Base-by-base conservation (phyloP, 2,888 invertebrate genomes). In the Ceriagrion tenellum region DNA sequence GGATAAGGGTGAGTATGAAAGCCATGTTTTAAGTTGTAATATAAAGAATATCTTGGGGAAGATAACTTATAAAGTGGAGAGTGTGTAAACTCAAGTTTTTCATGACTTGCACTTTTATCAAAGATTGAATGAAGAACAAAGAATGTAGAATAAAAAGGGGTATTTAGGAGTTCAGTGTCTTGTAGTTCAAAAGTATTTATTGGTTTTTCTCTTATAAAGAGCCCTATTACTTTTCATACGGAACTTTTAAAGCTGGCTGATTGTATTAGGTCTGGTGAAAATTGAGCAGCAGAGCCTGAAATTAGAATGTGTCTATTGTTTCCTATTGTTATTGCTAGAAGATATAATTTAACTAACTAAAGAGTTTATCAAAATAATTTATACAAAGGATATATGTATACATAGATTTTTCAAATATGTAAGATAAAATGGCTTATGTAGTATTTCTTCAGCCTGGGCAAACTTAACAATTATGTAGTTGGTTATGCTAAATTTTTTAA, bases 11-110 rank as follows among this genome's bases (percentile, higher is more conserved):
- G 91, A 91, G 23, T 91, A 63, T 40, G 91, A 91, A 40, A 35
- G 8, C 16, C 91, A 91, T 59, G 30, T 91, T 59, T 63, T 91
- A 40, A 91, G 63, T 91, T 91, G 91, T 40, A 91, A 40, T 26
- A 40, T 91, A 40, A 91, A 91, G 63, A 63, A 23, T 23, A 30
- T 56, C 35, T 18, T 91, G n/a, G 91, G 91, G 35, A 91, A 91
- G 40, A 91, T 91, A 10, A 40, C 63, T 4, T 91, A 91, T 59
- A 91, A 91, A 40, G 35, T 91, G 8, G 81, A 81, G 35, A 13
- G 26, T 35, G 30, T 81, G 81, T 81, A 81, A 81, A 35, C 81
- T 81, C 30, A 30, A 18, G n/a, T 81, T 81, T n/a, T 81, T 81
- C 35, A 35, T 35, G 35, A 35, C 16, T 81, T 81, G 81, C 30